phyloP scores from a whole-genome alignment of 2,113 vertebrate genomes.

The Genyomyrus donnyi region DNA sequence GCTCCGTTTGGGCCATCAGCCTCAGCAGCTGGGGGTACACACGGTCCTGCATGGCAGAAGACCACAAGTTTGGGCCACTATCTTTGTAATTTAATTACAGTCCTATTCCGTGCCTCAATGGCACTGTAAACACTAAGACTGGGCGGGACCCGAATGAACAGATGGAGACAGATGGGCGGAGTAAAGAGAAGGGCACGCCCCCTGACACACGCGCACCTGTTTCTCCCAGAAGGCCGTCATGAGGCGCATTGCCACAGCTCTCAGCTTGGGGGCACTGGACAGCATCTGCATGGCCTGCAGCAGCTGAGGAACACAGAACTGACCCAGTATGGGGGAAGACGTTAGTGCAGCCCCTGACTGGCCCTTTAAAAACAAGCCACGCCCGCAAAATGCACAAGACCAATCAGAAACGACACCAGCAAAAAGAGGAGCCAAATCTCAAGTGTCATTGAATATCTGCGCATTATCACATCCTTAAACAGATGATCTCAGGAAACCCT shows the following conservation, averaged over 20 bases:
- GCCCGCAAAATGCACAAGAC: background rate
- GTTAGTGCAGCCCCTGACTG: background rate
- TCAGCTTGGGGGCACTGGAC: constrained; percentile 68
- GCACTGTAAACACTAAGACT: background rate
- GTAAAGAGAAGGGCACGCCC: background rate
- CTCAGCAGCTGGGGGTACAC: constrained; percentile 87
- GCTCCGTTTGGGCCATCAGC: constrained; percentile 66
- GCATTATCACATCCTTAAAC: background rate
- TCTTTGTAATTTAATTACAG: background rate
- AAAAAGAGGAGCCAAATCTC: background rate
- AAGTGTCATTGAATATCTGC: background rate
- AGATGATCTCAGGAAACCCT: background rate
- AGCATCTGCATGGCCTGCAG: constrained; percentile 73
- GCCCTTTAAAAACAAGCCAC: background rate
- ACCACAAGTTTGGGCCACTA: background rate
- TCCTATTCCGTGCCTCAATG: background rate
- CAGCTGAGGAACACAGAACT: constrained; percentile 84
- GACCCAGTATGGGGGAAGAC: constrained; percentile 15
- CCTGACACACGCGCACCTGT: constrained; percentile 62
- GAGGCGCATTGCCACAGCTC: constrained; percentile 72
- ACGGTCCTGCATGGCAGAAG: constrained; percentile 68
- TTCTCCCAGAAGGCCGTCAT: constrained; percentile 85
- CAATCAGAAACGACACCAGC: background rate
- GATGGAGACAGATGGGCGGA: background rate
- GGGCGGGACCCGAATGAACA: background rate